Percentiles rank a stretch among this genome's conserved stretches.
These are phyloP conservation scores for Oryctes rhinoceros DNA, from an alignment of 1,140 invertebrate species.

Conservation along the genomic window DNA sequence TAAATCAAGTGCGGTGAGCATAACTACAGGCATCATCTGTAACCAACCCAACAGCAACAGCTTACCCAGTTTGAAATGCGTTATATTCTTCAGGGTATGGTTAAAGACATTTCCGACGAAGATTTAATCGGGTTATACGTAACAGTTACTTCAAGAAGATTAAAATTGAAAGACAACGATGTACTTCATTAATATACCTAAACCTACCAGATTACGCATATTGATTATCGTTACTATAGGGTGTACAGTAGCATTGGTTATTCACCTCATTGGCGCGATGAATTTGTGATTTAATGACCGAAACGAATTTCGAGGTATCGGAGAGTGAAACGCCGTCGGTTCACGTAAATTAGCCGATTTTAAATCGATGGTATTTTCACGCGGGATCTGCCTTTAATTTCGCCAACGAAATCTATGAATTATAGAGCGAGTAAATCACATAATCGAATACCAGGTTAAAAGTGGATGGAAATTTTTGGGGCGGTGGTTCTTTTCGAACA, in stretches of 20 bases:
- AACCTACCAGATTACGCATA: not conserved
- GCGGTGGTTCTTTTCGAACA: too few species aligned
- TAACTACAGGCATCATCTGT: too few species aligned
- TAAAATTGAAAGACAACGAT: too few species aligned
- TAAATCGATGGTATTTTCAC: constrained; percentile 6
- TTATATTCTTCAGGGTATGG: too few species aligned
- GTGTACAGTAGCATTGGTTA: not conserved
- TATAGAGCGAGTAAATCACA: not conserved
- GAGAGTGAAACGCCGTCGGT: not conserved
- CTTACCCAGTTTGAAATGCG: too few species aligned
- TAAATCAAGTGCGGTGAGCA: too few species aligned
- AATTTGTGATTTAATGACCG: constrained; percentile 34
- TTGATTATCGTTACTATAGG: not conserved
- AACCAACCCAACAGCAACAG: too few species aligned
- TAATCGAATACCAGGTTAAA: too few species aligned
- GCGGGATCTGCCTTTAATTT: not conserved
- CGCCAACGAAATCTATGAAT: not conserved
- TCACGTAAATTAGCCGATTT: not conserved
- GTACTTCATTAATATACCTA: constrained; percentile 20
- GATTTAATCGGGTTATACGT: too few species aligned
- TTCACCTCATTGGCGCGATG: constrained; percentile 13
- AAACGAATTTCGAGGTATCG: constrained; percentile 10
- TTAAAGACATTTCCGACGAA: too few species aligned
- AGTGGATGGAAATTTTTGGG: too few species aligned
- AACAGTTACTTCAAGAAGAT: too few species aligned